These are phyloP conservation scores for Podarcis raffonei DNA, from an alignment of 2,113 vertebrate genomes.

Conservation along the genomic window DNA sequence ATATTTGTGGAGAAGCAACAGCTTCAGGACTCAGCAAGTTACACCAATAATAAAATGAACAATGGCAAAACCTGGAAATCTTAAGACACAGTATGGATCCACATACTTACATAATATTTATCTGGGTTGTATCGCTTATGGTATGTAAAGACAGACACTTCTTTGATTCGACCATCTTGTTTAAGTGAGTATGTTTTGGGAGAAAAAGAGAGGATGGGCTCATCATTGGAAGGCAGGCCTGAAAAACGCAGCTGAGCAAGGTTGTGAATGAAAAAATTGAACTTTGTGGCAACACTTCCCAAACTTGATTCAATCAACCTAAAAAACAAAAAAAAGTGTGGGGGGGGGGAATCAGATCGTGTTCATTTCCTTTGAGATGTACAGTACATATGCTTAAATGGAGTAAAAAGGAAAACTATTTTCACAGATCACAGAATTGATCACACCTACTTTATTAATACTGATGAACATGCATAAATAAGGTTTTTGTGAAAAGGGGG, in stretches of 20 bases:
- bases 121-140: constrained; percentile 99
- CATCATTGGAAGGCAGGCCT: constrained; percentile 92
- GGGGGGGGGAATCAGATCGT: neutral
- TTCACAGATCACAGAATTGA: too few species aligned
- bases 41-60: neutral
- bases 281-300: constrained; percentile 97
- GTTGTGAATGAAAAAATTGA: constrained; percentile 99
- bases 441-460: neutral
- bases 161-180: constrained; percentile 91
- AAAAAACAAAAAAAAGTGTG: neutral
- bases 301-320: constrained; percentile 97
- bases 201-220: constrained; percentile 94
- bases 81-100: constrained; percentile 5
- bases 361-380: neutral
- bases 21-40: neutral
- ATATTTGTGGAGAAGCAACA: too few species aligned
- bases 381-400: neutral
- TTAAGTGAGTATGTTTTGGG: constrained; percentile 93
- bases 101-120: constrained; percentile 93
- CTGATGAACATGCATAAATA: neutral
- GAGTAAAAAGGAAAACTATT: neutral
- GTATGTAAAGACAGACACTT: constrained; percentile 93
- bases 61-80: neutral
- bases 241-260: constrained; percentile 96
- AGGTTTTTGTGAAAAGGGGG: neutral